Evolutionary conservation across 2,888 invertebrate genomes (phyloP).

Genomic region (Mantis religiosa): DNA sequence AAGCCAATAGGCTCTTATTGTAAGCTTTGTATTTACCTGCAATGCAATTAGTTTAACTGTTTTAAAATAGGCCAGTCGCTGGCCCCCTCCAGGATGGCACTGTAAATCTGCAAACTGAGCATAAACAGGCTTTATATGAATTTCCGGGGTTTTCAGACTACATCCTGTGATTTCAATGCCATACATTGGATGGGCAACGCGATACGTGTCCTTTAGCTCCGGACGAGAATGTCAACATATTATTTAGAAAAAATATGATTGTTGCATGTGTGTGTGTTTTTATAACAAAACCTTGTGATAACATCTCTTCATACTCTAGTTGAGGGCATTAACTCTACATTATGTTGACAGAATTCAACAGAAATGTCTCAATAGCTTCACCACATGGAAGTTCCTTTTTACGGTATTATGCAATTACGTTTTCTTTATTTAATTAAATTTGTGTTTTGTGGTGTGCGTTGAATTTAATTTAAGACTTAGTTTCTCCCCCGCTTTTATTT

Average conservation of each 20-base stretch:
- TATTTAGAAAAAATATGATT: background rate
- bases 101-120: background rate
- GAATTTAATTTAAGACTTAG: too few relatives aligned
- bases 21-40: too few relatives aligned
- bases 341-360: background rate
- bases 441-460: too few relatives aligned
- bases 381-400: too few relatives aligned
- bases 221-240: background rate
- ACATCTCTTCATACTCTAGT: background rate
- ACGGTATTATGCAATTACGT: too few relatives aligned
- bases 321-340: background rate
- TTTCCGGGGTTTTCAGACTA: slow-evolving; percentile 25
- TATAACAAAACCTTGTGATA: background rate
- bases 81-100: background rate
- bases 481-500: too few relatives aligned
- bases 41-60: background rate
- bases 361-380: background rate
- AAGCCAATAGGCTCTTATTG: too few relatives aligned
- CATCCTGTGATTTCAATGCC: slow-evolving; percentile 29
- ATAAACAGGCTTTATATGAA: slow-evolving; percentile 13
- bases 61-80: background rate
- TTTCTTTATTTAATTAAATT: too few relatives aligned
- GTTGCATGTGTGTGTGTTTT: background rate
- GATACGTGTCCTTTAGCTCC: slow-evolving; percentile 5
- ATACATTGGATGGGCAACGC: slow-evolving; percentile 16